A percentile compares a stretch with the other conserved stretches of the same genome.
Evolutionary conservation across 2,113 vertebrate species (phyloP).

Genomic region (Tenebrosternarchus preto): DNA sequence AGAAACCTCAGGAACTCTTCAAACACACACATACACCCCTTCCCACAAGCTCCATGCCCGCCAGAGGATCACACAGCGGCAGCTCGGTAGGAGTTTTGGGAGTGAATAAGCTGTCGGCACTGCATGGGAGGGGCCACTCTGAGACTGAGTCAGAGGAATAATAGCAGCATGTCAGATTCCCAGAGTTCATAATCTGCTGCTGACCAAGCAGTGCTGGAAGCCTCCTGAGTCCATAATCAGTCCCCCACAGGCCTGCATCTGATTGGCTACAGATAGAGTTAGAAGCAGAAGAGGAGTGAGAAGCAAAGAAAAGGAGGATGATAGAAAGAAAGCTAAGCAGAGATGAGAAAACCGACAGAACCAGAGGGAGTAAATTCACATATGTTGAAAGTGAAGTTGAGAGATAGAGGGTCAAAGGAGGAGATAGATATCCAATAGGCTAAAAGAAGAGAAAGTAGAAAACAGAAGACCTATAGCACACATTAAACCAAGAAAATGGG

Average conservation of each 20-base stretch:
- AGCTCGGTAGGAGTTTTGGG: conserved; percentile 63
- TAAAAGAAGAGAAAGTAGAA: no score
- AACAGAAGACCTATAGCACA: no score
- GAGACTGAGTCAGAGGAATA: conserved; percentile 80
- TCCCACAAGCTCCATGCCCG: neutral
- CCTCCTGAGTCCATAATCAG: conserved; percentile 58
- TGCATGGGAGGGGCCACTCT: conserved; percentile 55
- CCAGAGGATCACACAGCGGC: conserved; percentile 71
- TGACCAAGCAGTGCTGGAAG: no score
- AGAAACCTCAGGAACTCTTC: neutral
- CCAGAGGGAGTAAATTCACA: neutral
- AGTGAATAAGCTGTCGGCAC: conserved; percentile 67
- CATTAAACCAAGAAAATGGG: no score
- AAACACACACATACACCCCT: conserved; percentile 29
- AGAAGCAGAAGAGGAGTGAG: conserved; percentile 48
- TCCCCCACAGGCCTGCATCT: conserved; percentile 69
- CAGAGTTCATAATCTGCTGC: conserved; percentile 78
- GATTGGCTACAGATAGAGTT: conserved; percentile 75
- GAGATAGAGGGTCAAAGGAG: no score
- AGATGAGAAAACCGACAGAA: conserved; percentile 52
- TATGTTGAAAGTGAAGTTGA: no score
- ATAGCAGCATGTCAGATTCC: conserved; percentile 73
- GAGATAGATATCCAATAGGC: no score
- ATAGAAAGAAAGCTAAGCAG: conserved; percentile 58
- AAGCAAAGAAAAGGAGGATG: conserved; percentile 8